Conservation (phyloP, 2,113 vertebrate species). For the Pterophyllum scalare region DNA sequence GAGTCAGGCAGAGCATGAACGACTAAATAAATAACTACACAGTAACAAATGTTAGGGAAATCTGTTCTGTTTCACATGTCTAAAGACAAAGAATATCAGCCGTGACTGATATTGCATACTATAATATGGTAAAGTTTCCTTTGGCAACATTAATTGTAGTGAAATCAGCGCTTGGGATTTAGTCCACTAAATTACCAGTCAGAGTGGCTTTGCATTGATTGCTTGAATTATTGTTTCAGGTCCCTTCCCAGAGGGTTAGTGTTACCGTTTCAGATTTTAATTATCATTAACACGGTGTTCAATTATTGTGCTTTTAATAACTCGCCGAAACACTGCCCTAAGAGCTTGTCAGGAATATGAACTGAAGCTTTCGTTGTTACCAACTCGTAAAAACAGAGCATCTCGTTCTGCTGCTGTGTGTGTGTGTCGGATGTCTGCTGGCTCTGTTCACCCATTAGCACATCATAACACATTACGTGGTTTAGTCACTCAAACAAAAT, state of each 20-base stretch:
- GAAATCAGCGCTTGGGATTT: background rate
- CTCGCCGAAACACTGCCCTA: background rate
- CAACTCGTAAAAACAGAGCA: background rate
- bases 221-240: background rate
- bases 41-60: background rate
- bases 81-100: no score
- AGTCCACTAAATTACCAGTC: background rate
- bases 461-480: background rate
- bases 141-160: background rate
- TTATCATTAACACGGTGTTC: background rate
- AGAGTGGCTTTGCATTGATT: background rate
- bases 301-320: constrained; percentile 10
- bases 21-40: background rate
- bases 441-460: background rate
- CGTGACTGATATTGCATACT: background rate
- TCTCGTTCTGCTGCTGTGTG: background rate
- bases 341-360: background rate
- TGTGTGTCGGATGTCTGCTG: background rate
- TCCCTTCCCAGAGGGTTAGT: background rate
- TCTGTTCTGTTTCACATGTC: background rate
- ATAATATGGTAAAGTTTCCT: background rate
- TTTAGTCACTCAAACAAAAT: background rate
- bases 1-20: no score
- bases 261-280: constrained; percentile 4
- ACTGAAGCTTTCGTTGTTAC: background rate